phyloP scores from a whole-genome alignment of 2,113 vertebrate genomes.

The Hystrix brachyura region DNA sequence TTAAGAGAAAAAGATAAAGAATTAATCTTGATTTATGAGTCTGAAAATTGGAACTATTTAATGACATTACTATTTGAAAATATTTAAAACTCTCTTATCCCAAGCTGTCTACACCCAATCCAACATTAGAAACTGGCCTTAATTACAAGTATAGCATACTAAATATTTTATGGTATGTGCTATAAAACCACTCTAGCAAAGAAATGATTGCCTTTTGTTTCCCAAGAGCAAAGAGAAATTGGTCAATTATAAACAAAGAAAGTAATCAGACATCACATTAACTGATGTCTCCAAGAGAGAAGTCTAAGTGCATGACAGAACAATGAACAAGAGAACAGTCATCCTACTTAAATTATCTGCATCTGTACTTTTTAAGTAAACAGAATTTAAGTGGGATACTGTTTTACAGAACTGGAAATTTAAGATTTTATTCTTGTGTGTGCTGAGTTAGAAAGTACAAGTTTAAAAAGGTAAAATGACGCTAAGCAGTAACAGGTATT shows the following conservation, averaged over 20 bases:
- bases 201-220: slow-evolving; percentile 37
- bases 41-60: slow-evolving; percentile 16
- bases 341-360: not conserved
- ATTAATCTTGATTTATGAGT: not conserved
- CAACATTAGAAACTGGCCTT: slow-evolving; percentile 55
- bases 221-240: slow-evolving; percentile 9
- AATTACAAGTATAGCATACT: slow-evolving; percentile 24
- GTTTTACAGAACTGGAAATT: slow-evolving; percentile 45
- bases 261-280: not conserved
- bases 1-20: not conserved
- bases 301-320: not conserved
- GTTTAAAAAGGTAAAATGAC: slow-evolving; percentile 30
- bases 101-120: not conserved
- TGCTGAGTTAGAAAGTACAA: slow-evolving; percentile 1
- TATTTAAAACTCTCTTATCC: slow-evolving; percentile 36
- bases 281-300: not conserved
- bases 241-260: not conserved
- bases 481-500: not conserved
- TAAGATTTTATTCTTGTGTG: slow-evolving; percentile 29
- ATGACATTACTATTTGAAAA: slow-evolving; percentile 2
- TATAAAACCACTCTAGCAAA: slow-evolving; percentile 51
- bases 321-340: not conserved
- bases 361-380: slow-evolving; percentile 3
- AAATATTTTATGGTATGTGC: slow-evolving; percentile 34
- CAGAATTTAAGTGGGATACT: not conserved